Conservation (phyloP, 2,888 invertebrate genomes). For the Amblyteles armatorius region DNA sequence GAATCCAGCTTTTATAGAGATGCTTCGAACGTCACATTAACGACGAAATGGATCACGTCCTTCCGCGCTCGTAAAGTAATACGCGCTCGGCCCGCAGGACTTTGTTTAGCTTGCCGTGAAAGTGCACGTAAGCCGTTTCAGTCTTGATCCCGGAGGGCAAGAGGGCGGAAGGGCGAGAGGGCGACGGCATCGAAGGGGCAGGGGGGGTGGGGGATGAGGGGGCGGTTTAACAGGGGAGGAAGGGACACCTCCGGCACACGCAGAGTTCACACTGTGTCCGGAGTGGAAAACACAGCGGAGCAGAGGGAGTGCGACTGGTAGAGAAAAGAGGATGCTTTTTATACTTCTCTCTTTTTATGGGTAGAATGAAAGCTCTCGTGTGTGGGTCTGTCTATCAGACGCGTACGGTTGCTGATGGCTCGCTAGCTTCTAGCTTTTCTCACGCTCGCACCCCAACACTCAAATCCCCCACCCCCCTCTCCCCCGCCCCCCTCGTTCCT, state of each 20-base stretch:
- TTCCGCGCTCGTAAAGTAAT: conserved; percentile 82
- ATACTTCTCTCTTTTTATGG: conserved; percentile 57
- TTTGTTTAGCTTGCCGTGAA: conserved; percentile 78
- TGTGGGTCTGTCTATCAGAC: conserved; percentile 58
- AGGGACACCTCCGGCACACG: background rate
- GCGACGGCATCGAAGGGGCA: background rate
- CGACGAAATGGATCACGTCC: conserved; percentile 83
- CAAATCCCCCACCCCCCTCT: too few relatives aligned
- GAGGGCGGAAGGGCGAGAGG: conserved; percentile 25
- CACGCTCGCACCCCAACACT: background rate
- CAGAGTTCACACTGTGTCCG: conserved; percentile 1
- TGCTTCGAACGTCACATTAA: conserved; percentile 80
- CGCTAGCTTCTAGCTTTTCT: conserved; percentile 41
- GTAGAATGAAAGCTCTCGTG: conserved; percentile 50
- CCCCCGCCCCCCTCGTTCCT: too few relatives aligned
- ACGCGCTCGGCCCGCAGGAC: conserved; percentile 74
- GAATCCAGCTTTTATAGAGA: conserved; percentile 78
- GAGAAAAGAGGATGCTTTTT: conserved; percentile 46
- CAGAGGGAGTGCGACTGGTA: conserved; percentile 12
- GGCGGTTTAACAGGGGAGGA: conserved; percentile 35
- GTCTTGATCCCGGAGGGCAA: conserved; percentile 55
- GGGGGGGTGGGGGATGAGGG: background rate
- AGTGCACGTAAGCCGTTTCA: conserved; percentile 76
- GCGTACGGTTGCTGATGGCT: conserved; percentile 34
- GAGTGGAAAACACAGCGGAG: conserved; percentile 34